phyloP scores from a whole-genome alignment of 2,113 vertebrate genomes.

The Coptodon bakossiorum region DNA sequence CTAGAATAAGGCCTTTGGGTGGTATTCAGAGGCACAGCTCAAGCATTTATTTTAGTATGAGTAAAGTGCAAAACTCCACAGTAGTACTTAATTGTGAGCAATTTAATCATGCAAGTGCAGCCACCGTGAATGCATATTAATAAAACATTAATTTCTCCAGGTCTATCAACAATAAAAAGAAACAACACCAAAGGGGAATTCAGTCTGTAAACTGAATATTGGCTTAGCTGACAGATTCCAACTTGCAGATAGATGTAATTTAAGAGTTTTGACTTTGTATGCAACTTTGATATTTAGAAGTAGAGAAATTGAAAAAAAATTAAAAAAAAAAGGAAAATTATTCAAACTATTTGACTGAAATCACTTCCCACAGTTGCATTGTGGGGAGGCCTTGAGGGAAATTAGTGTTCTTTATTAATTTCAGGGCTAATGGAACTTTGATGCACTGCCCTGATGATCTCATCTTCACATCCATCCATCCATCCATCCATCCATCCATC shows the following conservation, averaged over 20 bases:
- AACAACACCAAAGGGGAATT: not conserved
- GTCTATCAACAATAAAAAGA: not conserved
- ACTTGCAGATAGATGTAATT: not conserved
- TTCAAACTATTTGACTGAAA: not conserved
- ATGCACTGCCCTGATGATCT: not conserved
- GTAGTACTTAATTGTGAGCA: not conserved
- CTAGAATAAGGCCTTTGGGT: not conserved
- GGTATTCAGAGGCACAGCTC: not conserved
- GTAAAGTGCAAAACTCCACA: not conserved
- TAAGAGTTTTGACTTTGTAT: not conserved
- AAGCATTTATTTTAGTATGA: not conserved
- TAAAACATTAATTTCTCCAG: not conserved
- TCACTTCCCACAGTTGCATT: not conserved
- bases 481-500: not conserved
- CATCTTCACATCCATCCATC: not conserved
- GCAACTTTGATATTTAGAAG: not conserved
- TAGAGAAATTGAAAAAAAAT: not conserved
- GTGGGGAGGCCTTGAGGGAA: not conserved
- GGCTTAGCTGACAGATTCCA: not conserved
- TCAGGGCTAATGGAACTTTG: not conserved
- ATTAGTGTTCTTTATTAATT: not conserved
- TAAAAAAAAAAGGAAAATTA: accelerated
- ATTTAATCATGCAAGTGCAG: constrained; percentile 11
- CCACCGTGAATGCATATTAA: not conserved
- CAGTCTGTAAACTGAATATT: not conserved